phyloP scores from a whole-genome alignment of 2,797 vertebrate species.

The Todus mexicanus region DNA sequence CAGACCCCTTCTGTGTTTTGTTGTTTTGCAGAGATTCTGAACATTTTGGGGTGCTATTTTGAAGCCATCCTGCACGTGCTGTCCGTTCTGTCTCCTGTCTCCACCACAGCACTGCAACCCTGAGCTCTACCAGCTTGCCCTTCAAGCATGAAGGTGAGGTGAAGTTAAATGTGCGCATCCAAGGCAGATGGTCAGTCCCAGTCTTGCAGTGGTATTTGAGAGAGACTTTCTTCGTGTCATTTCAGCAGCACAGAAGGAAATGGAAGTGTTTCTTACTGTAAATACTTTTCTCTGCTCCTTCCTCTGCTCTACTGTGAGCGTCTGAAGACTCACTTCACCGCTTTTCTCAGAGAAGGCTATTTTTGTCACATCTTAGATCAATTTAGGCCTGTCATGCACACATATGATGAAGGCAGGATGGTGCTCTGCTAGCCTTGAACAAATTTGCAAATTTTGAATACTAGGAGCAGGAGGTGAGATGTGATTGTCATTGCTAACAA shows the following conservation, averaged over 20 bases:
- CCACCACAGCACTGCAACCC: not conserved
- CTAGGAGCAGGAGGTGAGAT: not conserved
- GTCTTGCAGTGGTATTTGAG: not conserved
- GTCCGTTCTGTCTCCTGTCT: not conserved
- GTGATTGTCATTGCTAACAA: not conserved
- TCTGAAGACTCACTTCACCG: slow-evolving; percentile 55
- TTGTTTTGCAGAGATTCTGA: not conserved
- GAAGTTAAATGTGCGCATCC: not conserved
- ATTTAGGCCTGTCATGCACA: not conserved
- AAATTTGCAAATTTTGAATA: not conserved
- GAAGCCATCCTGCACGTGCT: not conserved
- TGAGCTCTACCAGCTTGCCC: not conserved
- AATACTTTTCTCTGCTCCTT: slow-evolving; percentile 34
- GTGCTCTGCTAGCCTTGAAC: not conserved
- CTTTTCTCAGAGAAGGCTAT: slow-evolving; percentile 51
- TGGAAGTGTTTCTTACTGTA: slow-evolving; percentile 53
- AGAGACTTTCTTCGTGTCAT: slow-evolving; percentile 1
- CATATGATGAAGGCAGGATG: not conserved
- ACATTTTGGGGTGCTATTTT: not conserved
- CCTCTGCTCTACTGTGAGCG: not conserved
- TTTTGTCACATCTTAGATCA: slow-evolving; percentile 54
- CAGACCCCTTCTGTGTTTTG: not conserved
- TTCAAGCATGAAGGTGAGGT: slow-evolving; percentile 43
- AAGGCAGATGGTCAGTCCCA: not conserved
- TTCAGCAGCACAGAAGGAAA: slow-evolving; percentile 50